Percentiles rank a stretch among this genome's conserved stretches.
phyloP scores from a whole-genome alignment of 2,888 invertebrate species.

The Synergus japonicus region DNA sequence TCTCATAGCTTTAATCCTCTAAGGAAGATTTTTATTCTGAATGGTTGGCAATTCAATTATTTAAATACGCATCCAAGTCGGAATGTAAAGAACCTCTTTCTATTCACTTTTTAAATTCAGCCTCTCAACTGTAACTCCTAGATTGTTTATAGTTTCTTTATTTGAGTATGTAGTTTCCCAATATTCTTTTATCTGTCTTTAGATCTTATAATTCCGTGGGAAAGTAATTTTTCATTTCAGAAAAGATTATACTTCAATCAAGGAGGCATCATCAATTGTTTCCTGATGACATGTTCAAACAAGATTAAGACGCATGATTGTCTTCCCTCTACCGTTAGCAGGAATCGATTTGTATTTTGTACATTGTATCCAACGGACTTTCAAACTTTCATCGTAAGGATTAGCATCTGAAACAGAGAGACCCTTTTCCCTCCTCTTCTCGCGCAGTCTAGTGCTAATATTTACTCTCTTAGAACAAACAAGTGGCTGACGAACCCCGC shows the following conservation, averaged over 20 bases:
- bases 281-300: conserved; percentile 47
- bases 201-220: neutral
- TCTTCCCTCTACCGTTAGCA: conserved; percentile 45
- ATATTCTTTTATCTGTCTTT: neutral
- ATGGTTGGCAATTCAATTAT: neutral
- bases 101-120: too few relatives aligned
- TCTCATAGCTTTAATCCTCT: neutral
- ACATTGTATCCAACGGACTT: conserved; percentile 49
- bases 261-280: conserved; percentile 43
- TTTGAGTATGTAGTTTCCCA: neutral
- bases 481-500: conserved; percentile 39
- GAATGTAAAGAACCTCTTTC: too few relatives aligned
- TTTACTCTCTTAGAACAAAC: conserved; percentile 54
- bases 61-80: neutral
- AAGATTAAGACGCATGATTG: conserved; percentile 43
- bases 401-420: conserved; percentile 60
- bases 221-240: neutral
- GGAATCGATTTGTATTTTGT: conserved; percentile 33
- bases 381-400: conserved; percentile 58
- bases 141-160: neutral
- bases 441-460: conserved; percentile 52
- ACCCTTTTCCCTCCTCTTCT: conserved; percentile 43
- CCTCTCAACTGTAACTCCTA: too few relatives aligned
- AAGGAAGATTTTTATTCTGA: neutral
- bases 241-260: neutral